phyloP scores from a whole-genome alignment of 2,797 vertebrate species.

The Scolopax rusticola region DNA sequence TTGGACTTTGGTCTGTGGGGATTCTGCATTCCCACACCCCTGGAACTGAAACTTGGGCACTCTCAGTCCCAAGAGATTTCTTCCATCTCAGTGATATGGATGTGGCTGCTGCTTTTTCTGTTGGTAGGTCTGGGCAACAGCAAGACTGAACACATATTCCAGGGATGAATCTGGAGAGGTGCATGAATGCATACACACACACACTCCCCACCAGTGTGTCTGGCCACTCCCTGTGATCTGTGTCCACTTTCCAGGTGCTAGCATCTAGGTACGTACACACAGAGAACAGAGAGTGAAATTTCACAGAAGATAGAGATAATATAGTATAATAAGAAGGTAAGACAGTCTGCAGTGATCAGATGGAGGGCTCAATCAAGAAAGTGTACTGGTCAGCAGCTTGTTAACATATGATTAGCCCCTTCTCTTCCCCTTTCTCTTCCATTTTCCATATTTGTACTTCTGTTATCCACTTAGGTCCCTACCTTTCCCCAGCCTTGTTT shows the following conservation, averaged over 20 bases:
- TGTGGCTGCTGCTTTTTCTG: background rate
- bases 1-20: background rate
- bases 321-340: background rate
- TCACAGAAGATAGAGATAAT: background rate
- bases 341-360: background rate
- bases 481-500: background rate
- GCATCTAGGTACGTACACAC: background rate
- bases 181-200: too few relatives aligned
- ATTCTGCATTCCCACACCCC: background rate
- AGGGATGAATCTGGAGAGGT: background rate
- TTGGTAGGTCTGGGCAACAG: background rate
- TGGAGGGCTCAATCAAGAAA: background rate
- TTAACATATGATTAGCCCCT: background rate
- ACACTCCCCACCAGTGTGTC: fast-evolving
- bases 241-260: background rate
- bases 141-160: background rate
- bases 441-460: background rate
- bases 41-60: background rate
- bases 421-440: background rate
- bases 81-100: background rate
- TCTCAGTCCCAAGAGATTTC: background rate
- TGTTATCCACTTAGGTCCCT: background rate
- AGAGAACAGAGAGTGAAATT: background rate
- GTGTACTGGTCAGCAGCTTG: background rate
- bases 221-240: background rate